Evolutionary conservation across 2,797 vertebrate genomes (phyloP).

Genomic region (Tauraco hartlaubi): DNA sequence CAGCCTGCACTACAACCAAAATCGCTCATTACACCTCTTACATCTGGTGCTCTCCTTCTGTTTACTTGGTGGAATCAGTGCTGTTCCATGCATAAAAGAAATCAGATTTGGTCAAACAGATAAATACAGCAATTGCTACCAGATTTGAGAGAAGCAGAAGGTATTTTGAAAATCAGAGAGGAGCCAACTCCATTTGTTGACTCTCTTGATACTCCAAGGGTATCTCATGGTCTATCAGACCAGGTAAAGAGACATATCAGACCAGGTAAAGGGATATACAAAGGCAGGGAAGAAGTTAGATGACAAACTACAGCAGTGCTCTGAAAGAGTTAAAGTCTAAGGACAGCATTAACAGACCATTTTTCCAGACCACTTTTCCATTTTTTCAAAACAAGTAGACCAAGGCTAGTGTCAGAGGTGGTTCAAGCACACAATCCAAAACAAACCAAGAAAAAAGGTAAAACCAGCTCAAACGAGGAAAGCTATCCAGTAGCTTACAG

Average conservation of each 20-base stretch:
- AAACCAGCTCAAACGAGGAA: not conserved
- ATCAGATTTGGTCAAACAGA: not conserved
- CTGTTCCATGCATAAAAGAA: not conserved
- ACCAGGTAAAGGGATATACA: not conserved
- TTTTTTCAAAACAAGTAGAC: not conserved
- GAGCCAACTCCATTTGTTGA: not conserved
- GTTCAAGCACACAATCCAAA: not conserved
- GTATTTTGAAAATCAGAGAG: not conserved
- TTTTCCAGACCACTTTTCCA: not conserved
- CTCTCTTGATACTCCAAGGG: not conserved
- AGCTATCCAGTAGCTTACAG: not conserved
- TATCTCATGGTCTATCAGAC: not conserved
- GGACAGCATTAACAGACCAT: not conserved
- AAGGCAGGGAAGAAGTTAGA: not conserved
- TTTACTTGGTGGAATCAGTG: fast-evolving
- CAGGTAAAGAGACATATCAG: not conserved
- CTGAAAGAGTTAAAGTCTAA: not conserved
- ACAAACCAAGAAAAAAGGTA: not conserved
- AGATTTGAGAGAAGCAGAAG: not conserved
- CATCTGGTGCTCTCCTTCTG: not conserved
- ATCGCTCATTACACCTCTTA: fast-evolving
- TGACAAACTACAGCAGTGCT: not conserved
- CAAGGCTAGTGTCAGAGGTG: not conserved
- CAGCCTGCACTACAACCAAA: not conserved
- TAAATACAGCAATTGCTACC: not conserved